Evolutionary conservation across 2,888 invertebrate genomes (phyloP), one percentile per base, ranked within the genome.

Genomic region (Shargacucullia verbasci): DNA sequence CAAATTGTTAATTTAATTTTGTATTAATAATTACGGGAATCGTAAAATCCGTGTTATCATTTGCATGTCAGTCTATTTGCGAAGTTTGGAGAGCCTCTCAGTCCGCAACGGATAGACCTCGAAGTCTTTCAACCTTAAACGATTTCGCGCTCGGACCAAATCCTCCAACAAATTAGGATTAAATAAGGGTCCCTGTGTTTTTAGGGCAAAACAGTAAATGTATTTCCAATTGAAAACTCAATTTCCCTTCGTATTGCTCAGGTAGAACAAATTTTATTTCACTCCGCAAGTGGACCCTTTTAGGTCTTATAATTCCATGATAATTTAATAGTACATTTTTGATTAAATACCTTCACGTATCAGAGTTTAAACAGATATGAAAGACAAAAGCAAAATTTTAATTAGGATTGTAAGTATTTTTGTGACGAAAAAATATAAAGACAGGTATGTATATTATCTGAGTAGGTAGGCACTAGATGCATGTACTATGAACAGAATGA

Each of bases 151-250:
- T 71, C 78, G 79, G 78, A 83, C 80, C 79, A 86, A 87, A 85
- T 85, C 89, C 88, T 86, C 83, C 79, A 79, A 83, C 88, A 88
- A 90, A 90, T 90, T 87, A 85, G 86, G 87, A 90, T 90, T 88
- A 89, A 82, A 85, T 80, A 80, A 86, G 87, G 87, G 84, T 83
- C 77, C 75, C 72, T 76, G 79, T 83, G 82, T 87, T 88, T 87
- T 88, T 86, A 85, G 86, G 64, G 78, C 79, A 81, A 83, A 84
- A 84, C 82, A 78, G 80, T 83, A 81, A 84, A 86, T 80, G 82
- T 82, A 82, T 85, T 86, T 86, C 79, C 79, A 81, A 84, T 84
- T 80, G 83, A 81, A 85, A 84, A 85, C 80, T 82, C 83, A 80
- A 82, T 84, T 84, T 81, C 67, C 78, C 55, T 64, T 69, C 68